These are phyloP conservation scores for Numenius phaeopus DNA, from an alignment of 2,797 vertebrate species.

Conservation along the genomic window DNA sequence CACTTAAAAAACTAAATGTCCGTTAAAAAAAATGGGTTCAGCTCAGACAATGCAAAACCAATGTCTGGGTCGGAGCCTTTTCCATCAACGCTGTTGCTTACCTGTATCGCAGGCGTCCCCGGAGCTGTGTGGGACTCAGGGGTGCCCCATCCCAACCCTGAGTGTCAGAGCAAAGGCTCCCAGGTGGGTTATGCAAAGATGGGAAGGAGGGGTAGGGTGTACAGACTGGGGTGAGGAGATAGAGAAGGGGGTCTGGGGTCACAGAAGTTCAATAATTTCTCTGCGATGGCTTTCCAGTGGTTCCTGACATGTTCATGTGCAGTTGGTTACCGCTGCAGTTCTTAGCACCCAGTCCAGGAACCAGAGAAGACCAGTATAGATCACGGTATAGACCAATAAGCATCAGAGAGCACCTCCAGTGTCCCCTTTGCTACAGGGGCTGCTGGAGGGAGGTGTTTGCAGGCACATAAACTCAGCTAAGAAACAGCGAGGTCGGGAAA, in stretches of 20 bases:
- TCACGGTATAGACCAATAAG: too few relatives aligned
- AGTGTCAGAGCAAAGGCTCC: not conserved
- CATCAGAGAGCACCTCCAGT: not conserved
- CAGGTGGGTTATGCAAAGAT: not conserved
- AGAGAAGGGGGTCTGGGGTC: not conserved
- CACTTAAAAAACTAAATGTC: constrained; percentile 63
- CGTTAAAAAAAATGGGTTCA: not conserved
- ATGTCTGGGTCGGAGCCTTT: constrained; percentile 48
- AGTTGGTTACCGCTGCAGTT: not conserved
- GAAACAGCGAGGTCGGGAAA: not conserved
- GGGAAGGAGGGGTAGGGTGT: not conserved
- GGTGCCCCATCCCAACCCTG: not conserved
- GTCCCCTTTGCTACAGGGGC: not conserved
- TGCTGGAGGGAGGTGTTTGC: not conserved
- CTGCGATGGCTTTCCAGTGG: not conserved
- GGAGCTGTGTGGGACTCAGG: not conserved
- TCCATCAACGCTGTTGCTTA: not conserved
- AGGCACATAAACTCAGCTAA: not conserved
- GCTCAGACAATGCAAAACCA: not conserved
- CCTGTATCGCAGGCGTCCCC: not conserved
- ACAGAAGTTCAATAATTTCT: not conserved
- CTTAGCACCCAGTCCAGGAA: not conserved
- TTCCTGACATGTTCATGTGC: not conserved
- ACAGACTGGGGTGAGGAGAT: not conserved
- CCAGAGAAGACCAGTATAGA: not conserved